These are phyloP conservation scores for Sinodicranocentrus sp. DNA, from an alignment of 2,888 invertebrate genomes.

Conservation along the genomic window DNA sequence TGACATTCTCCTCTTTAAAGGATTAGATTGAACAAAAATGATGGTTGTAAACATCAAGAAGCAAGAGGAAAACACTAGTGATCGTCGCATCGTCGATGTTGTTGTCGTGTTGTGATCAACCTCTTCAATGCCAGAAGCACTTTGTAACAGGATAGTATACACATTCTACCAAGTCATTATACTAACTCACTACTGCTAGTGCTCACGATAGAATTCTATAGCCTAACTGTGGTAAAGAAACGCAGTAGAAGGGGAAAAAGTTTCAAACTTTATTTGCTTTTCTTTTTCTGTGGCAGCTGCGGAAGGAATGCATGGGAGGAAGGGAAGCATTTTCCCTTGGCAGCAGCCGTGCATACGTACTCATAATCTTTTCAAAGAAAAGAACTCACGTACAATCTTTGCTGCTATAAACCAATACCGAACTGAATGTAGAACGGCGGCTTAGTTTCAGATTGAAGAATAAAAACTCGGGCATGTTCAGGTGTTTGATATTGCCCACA, in stretches of 20 bases:
- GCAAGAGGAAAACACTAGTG: slow-evolving; percentile 35
- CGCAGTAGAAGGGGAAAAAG: neutral
- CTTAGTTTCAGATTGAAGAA: neutral
- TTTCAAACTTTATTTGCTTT: slow-evolving; percentile 46
- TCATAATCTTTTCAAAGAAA: slow-evolving; percentile 37
- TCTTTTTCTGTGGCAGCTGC: slow-evolving; percentile 43
- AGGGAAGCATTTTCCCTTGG: slow-evolving; percentile 22
- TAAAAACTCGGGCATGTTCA: slow-evolving; percentile 21
- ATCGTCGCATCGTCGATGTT: slow-evolving; percentile 29
- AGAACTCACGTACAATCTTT: neutral
- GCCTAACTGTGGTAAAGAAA: slow-evolving; percentile 4
- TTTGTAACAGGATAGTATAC: slow-evolving; percentile 34
- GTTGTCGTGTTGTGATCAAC: slow-evolving; percentile 38
- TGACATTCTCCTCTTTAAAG: slow-evolving; percentile 55
- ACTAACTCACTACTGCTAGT: slow-evolving; percentile 15
- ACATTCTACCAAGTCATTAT: slow-evolving; percentile 4
- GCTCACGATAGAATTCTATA: slow-evolving; percentile 12
- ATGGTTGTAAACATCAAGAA: slow-evolving; percentile 48
- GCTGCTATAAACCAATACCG: neutral
- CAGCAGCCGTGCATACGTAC: slow-evolving; percentile 22
- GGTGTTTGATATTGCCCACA: slow-evolving; percentile 33
- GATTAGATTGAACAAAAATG: slow-evolving; percentile 57
- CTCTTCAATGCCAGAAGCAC: slow-evolving; percentile 42
- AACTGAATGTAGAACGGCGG: neutral
- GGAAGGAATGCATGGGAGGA: slow-evolving; percentile 25